A percentile compares a stretch with the other conserved stretches of the same genome.
phyloP scores from a whole-genome alignment of 1,140 invertebrate species.

The Drosophila mojavensis region DNA sequence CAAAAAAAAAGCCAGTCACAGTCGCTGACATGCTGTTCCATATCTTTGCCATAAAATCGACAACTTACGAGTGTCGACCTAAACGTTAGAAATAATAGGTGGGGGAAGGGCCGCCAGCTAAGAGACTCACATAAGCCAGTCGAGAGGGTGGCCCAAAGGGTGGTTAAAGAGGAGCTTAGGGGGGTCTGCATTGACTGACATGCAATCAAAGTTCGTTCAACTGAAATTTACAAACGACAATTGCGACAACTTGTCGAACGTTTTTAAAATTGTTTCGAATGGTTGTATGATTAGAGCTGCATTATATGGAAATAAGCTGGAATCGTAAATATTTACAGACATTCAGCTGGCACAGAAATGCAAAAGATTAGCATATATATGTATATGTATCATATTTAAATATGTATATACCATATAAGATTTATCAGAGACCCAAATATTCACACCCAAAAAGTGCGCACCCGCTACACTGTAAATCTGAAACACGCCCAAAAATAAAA shows the following conservation, averaged over 20 bases:
- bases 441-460: conserved; percentile 9
- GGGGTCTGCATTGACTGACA: conserved; percentile 31
- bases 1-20: background rate
- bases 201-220: conserved; percentile 70
- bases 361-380: background rate
- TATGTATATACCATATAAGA: background rate
- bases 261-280: conserved; percentile 65
- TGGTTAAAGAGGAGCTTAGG: background rate
- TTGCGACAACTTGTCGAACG: conserved; percentile 41
- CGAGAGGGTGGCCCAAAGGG: background rate
- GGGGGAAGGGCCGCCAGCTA: no score
- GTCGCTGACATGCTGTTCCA: conserved; percentile 27
- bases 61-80: conserved; percentile 56
- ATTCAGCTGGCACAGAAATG: background rate
- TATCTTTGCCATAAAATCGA: conserved; percentile 55
- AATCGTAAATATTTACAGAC: conserved; percentile 1
- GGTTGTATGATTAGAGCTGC: conserved; percentile 43
- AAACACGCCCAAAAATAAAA: background rate
- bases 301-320: conserved; percentile 38
- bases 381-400: background rate
- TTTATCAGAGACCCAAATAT: background rate
- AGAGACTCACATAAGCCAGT: background rate
- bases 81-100: conserved; percentile 25
- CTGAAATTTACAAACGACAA: conserved; percentile 36
- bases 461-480: conserved; percentile 7